Evolutionary conservation across 1,140 invertebrate species (phyloP), one percentile per base, ranked within the genome.

Genomic region (Heliothis virescens): DNA sequence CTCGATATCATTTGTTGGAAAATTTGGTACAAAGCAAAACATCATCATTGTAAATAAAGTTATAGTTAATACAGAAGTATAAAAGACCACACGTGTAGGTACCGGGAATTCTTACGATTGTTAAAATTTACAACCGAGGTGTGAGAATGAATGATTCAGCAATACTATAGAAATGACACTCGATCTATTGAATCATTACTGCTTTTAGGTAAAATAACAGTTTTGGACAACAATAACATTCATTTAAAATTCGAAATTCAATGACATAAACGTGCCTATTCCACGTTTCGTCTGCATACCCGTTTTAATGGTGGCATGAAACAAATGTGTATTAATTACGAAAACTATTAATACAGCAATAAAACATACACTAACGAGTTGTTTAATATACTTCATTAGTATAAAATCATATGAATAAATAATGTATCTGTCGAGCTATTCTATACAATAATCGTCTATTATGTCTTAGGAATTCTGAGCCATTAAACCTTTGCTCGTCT

Each of bases 401-500:
- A 65, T 76, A 65, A 53, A 65, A 53, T 41, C 15, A 29, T 53
- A 4, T 53, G 74, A 76, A 76, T 63, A 76, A 53, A 76, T 76
- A 74, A 74, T 60, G 18, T 71, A n/a, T 29, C 9, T 5, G 48
- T 60, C 16, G 10, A 18, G 29, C 34, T 74, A 18, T 41, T 18
- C 41, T 55, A 57, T 57, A 59, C 72, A 59, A 60, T 29, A 13
- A 60, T 74, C 41, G 78, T 50, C 48, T 72, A 59, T 55, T 79
- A 79, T 72, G 47, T 78, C 71, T 63, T 76, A 75, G 48, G 55
- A 16, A 75, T 76, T 76, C 76, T 60, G 48, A 59, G 47, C 47
- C 34, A 52, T 76, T 63, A 79, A 60, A 62, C 57, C 69, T 78
- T 79, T 78, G 18, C 26, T 57, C 62, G 26, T 83, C 34, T 80